These are phyloP conservation scores for Cheilosia vulpina DNA, from an alignment of 2,888 invertebrate species.

Conservation along the genomic window DNA sequence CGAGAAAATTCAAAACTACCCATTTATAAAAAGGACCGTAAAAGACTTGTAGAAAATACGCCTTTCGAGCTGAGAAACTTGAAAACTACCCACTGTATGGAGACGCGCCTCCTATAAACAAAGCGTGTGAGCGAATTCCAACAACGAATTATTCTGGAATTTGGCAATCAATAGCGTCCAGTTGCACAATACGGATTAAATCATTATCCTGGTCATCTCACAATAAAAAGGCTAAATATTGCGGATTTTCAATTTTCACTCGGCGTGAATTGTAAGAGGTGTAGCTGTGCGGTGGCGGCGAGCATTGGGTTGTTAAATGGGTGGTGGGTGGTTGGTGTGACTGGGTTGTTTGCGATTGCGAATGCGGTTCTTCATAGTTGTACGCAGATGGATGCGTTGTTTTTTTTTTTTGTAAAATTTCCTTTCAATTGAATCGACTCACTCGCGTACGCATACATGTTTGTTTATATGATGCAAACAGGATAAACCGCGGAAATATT, in stretches of 20 bases:
- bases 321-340: constrained; percentile 4
- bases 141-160: constrained; percentile 73
- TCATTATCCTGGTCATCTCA: constrained; percentile 75
- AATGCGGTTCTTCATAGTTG: constrained; percentile 55
- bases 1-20: no score
- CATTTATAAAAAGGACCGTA: no score
- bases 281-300: constrained; percentile 12
- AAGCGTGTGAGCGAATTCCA: constrained; percentile 72
- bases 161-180: constrained; percentile 73
- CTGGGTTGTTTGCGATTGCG: constrained; percentile 50
- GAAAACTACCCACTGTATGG: neutral
- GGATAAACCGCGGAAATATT: constrained; percentile 69
- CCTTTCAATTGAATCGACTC: constrained; percentile 63
- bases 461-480: constrained; percentile 46
- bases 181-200: constrained; percentile 73
- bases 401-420: constrained; percentile 59
- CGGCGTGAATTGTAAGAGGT: constrained; percentile 61
- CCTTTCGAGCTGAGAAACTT: neutral
- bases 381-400: constrained; percentile 42
- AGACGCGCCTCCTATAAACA: constrained; percentile 46
- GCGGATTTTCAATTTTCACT: constrained; percentile 73
- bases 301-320: neutral
- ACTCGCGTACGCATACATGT: constrained; percentile 39
- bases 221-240: constrained; percentile 75
- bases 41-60: neutral